A percentile compares a stretch with the other conserved stretches of the same genome.
Evolutionary conservation across 2,113 vertebrate genomes (phyloP).

Genomic region (Misgurnus anguillicaudatus): DNA sequence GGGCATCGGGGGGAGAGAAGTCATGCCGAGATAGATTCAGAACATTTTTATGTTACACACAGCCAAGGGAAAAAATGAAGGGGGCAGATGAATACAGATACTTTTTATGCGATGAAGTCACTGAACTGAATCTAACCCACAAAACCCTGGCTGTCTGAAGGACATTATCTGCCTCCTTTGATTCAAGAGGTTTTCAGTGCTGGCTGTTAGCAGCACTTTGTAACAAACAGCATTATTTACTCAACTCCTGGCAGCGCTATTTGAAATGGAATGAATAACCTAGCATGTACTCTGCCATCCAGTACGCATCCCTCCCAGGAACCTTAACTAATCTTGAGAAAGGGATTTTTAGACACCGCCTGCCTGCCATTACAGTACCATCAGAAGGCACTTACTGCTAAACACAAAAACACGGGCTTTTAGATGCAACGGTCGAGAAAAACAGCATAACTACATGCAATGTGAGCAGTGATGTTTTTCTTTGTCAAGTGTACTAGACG

Average conservation of each 20-base stretch:
- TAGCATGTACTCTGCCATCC: slow-evolving; percentile 33
- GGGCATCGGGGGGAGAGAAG: slow-evolving; percentile 35
- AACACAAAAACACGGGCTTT: slow-evolving; percentile 23
- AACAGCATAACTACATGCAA: background rate
- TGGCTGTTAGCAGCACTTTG: slow-evolving; percentile 45
- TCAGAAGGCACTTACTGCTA: slow-evolving; percentile 12
- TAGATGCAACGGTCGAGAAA: background rate
- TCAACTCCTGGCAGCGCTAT: slow-evolving; percentile 38
- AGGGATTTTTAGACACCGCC: slow-evolving; percentile 20
- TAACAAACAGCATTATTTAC: slow-evolving; percentile 43
- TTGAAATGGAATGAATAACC: slow-evolving; percentile 48
- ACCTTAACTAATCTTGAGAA: slow-evolving; percentile 42
- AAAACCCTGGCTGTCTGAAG: slow-evolving; percentile 47
- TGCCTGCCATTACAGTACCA: slow-evolving; percentile 26
- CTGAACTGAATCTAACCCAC: slow-evolving; percentile 55
- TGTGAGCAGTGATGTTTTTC: background rate
- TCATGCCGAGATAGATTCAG: slow-evolving; percentile 46
- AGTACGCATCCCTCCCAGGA: slow-evolving; percentile 25
- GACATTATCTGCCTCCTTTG: slow-evolving; percentile 52
- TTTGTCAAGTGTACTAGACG: background rate
- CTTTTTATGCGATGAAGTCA: slow-evolving; percentile 56
- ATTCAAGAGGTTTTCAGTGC: slow-evolving; percentile 47
- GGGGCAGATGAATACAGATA: slow-evolving; percentile 52
- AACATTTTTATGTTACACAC: slow-evolving; percentile 51
- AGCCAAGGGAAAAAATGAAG: slow-evolving; percentile 29